phyloP scores from a whole-genome alignment of 2,888 invertebrate species.

The Hipparchia semele region DNA sequence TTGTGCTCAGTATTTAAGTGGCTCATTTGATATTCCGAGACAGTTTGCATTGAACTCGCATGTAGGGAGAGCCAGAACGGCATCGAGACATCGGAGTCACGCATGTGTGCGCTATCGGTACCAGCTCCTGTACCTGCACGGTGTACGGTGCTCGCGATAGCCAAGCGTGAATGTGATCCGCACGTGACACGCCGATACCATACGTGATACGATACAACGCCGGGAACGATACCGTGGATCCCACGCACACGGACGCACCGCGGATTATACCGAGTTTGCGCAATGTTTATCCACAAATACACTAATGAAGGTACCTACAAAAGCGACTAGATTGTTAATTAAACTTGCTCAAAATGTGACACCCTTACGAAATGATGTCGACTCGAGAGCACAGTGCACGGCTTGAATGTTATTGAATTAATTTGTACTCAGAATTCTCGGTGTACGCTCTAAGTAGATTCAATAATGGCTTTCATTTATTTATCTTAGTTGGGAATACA shows the following conservation, averaged over 20 bases:
- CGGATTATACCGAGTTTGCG: conserved; percentile 65
- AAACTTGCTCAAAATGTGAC: conserved; percentile 83
- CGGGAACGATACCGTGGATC: conserved; percentile 43
- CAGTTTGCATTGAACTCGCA: conserved; percentile 79
- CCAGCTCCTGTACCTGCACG: conserved; percentile 37
- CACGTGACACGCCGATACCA: conserved; percentile 52
- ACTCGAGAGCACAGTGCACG: conserved; percentile 77
- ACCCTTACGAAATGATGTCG: conserved; percentile 79
- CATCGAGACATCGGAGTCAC: conserved; percentile 66
- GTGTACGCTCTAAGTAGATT: conserved; percentile 71
- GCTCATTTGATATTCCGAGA: conserved; percentile 82
- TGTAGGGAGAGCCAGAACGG: conserved; percentile 60
- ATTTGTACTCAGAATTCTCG: conserved; percentile 81
- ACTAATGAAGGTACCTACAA: conserved; percentile 83
- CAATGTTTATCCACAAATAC: conserved; percentile 82
- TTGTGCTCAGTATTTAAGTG: conserved; percentile 81
- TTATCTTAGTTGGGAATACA: conserved; percentile 54
- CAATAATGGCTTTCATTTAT: conserved; percentile 71
- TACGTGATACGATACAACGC: conserved; percentile 28
- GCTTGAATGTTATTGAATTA: conserved; percentile 80
- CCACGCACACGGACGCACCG: conserved; percentile 62
- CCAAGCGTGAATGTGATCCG: conserved; percentile 47
- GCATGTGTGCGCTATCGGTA: conserved; percentile 44
- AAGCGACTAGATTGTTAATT: conserved; percentile 83
- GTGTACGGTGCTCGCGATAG: conserved; percentile 50